Evolutionary conservation across 2,888 invertebrate species (phyloP), one percentile per base, ranked within the genome.

Genomic region (Deilephila porcellus): DNA sequence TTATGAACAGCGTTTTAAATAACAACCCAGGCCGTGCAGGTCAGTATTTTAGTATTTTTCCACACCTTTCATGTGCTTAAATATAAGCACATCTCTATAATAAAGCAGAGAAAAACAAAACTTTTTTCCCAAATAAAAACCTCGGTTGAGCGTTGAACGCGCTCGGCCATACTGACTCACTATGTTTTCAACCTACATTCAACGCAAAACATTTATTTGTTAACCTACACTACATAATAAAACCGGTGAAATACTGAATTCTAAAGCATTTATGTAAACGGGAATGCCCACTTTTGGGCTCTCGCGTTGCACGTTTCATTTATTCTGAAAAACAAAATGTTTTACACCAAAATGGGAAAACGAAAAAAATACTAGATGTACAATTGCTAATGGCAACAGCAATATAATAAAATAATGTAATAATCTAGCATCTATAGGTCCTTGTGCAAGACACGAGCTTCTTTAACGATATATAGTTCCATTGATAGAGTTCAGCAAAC

Each of bases 171-270:
- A 56, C 19, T 56, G 53, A 60, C 29, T 25, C 25, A 20, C 20
- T 60, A 20, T 59, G 60, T 60, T 60, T 60, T 25, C 60, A 60
- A 60, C 60, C 29, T 56, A 56, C 56, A 56, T 56, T 56, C 56
- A n/a, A 56, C 56, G 14, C 25, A 60, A 60, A 29, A 14, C 5
- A 29, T 14, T 29, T 29, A 60, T 63, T 63, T 63, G n/a, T 19
- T 34, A n/a, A 63, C n/a, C 34, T 6, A 63, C 7, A 8, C 45
- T 14, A n/a, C 32, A 8, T 34, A 34, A 64, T 64, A 45, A 64
- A 64, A 45, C 63, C 8, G 34, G n/a, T n/a, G 19, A 63, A 63
- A 34, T n/a, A 34, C 64, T 37, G 11, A n/a, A 20, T 63, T 64
- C 37, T 45, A 37, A 64, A 37, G 20, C 20, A n/a, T 20, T 14